Base-by-base conservation (phyloP, 1,140 invertebrate genomes). In the Drosophila sp. region DNA sequence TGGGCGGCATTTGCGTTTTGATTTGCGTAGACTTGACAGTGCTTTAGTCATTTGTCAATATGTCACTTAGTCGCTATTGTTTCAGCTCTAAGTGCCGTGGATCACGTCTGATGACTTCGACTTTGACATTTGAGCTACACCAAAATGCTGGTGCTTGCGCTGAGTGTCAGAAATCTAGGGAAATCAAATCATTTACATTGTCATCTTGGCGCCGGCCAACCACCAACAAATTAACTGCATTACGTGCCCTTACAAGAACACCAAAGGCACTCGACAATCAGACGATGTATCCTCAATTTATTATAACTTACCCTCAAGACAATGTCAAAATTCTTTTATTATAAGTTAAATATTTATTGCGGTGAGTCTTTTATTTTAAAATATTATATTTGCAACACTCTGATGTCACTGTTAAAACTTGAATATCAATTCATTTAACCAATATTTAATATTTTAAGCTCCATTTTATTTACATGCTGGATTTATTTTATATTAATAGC, bases 1-100 rank as follows among this genome's bases (percentile, higher is more conserved):
- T 38, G n/a, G n/a, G 25, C 11, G 43, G 51, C 36, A 50, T 65
- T 65, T 72, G 70, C n/a, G 40, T 59, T 72, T 72, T 67, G 70
- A 67, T 72, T 72, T 62, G 58, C 25, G n/a, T 54, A 54, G 54
- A 45, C 48, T 43, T 45, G 54, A 13, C 61, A 57, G 69, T 57
- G 11, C 66, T 54, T 59, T 25, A 67, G 64, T 75, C 76, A 79
- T 82, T 82, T 76, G 61, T 82, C 80, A 82, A 82, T 76, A 70
- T 82, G 80, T 83, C 80, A 82, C 80, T 82, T 82, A 83, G 76
- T 40, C 43, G 78, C 79, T 51, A 53, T 59, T 67, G 63, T 67
- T 67, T 51, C 21, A 16, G 9, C 56, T 43, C 63, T 58, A 59
- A 67, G 70, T 67, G 63, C 32, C 29, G 5, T 25, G 41, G 32